phyloP scores from a whole-genome alignment of 2,797 vertebrate species.

The Thripadectes ignobilis region DNA sequence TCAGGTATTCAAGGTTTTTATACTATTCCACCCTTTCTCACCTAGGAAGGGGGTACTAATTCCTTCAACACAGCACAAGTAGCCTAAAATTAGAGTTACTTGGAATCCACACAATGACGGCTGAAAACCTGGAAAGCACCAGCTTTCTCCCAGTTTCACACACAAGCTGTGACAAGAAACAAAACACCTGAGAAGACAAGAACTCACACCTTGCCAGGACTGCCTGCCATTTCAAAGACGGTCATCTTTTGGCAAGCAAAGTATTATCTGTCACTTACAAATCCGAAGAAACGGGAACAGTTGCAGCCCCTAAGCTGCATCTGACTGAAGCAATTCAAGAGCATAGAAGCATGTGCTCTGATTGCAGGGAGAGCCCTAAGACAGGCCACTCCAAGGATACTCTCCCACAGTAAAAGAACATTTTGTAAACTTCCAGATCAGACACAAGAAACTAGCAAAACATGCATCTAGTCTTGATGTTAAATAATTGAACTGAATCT shows the following conservation, averaged over 20 bases:
- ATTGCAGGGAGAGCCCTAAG: not conserved
- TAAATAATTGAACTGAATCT: slow-evolving; percentile 4
- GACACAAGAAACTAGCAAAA: not conserved
- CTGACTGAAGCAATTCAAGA: not conserved
- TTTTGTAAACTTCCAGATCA: not conserved
- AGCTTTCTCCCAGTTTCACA: not conserved
- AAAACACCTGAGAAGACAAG: not conserved
- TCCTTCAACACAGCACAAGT: not conserved
- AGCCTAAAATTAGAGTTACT: not conserved
- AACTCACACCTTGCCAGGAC: not conserved
- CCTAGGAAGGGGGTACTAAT: not conserved
- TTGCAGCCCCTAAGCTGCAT: not conserved
- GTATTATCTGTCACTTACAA: not conserved
- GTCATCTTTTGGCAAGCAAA: not conserved
- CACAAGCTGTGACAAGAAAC: not conserved
- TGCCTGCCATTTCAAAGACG: not conserved
- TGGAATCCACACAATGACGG: not conserved
- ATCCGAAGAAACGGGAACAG: not conserved
- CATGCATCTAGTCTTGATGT: not conserved
- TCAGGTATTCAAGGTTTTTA: not conserved
- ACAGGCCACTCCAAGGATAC: not conserved
- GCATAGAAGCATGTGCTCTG: not conserved
- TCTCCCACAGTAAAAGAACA: not conserved
- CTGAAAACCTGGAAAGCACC: not conserved
- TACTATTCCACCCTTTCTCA: not conserved